A percentile compares a stretch with the other conserved stretches of the same genome.
Evolutionary conservation across 1,140 invertebrate species (phyloP).

Genomic region (Drosophila orosa): DNA sequence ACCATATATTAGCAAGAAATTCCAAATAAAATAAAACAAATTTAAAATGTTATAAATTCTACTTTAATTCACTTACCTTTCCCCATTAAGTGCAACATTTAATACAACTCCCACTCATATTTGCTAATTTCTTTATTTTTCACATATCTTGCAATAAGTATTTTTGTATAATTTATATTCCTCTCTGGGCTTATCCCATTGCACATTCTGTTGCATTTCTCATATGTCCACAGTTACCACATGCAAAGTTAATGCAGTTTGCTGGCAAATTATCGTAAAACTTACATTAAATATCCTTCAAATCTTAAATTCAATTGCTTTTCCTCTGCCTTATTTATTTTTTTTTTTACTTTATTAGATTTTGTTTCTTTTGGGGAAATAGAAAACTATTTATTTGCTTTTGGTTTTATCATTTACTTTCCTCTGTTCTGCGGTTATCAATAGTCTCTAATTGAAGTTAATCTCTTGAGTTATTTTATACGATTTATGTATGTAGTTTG

Average conservation of each 20-base stretch:
- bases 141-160: slow-evolving; percentile 65
- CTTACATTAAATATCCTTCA: slow-evolving; percentile 71
- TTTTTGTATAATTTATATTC: slow-evolving; percentile 74
- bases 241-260: slow-evolving; percentile 42
- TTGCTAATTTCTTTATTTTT: slow-evolving; percentile 79
- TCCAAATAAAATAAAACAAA: not conserved
- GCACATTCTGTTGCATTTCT: slow-evolving; percentile 56
- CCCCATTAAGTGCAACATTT: not conserved
- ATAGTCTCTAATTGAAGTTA: slow-evolving; percentile 67
- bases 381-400: slow-evolving; percentile 78
- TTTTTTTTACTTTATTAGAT: not conserved
- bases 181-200: slow-evolving; percentile 49
- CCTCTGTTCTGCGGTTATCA: slow-evolving; percentile 24
- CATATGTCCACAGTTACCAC: slow-evolving; percentile 60
- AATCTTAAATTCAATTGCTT: slow-evolving; percentile 81
- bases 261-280: slow-evolving; percentile 67
- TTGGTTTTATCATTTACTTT: slow-evolving; percentile 17
- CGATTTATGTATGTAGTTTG: slow-evolving; percentile 36
- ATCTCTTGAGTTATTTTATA: slow-evolving; percentile 63
- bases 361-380: slow-evolving; percentile 50
- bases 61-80: not conserved
- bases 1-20: not conserved
- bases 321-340: slow-evolving; percentile 28
- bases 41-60: not conserved
- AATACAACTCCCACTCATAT: slow-evolving; percentile 14